A percentile compares a stretch with the other conserved stretches of the same genome.
Evolutionary conservation across 2,113 vertebrate species (phyloP).

Genomic region (Cyrtonyx montezumae): DNA sequence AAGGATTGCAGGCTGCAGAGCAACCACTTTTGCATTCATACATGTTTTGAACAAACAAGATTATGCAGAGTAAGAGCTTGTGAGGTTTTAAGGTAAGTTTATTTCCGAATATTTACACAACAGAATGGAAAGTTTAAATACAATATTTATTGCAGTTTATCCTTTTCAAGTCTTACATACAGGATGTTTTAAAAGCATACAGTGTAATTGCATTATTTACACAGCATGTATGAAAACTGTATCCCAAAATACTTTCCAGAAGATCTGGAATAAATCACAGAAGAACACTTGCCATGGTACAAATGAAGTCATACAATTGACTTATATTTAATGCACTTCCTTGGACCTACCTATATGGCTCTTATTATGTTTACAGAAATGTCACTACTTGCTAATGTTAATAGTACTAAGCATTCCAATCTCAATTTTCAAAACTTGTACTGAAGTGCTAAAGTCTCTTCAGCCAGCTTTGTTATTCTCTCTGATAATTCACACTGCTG

Average conservation of each 20-base stretch:
- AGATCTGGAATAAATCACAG: conserved; percentile 25
- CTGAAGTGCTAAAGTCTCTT: neutral
- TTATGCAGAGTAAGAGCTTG: neutral
- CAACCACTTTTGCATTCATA: conserved; percentile 55
- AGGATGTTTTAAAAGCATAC: conserved; percentile 50
- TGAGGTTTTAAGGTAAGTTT: neutral
- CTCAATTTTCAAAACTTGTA: neutral
- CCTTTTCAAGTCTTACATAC: conserved; percentile 3
- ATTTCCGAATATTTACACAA: neutral
- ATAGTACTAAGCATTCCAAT: neutral
- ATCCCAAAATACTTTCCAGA: conserved; percentile 59
- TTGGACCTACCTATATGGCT: conserved; percentile 7
- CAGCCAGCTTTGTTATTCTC: conserved; percentile 10
- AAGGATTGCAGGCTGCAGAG: conserved; percentile 65
- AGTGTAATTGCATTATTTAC: conserved; percentile 7
- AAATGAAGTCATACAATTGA: conserved; percentile 60
- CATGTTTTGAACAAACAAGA: neutral
- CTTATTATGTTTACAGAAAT: neutral
- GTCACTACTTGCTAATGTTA: neutral
- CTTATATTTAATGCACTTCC: conserved; percentile 28
- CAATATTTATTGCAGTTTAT: conserved; percentile 43
- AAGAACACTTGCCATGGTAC: conserved; percentile 27
- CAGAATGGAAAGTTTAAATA: conserved; percentile 33
- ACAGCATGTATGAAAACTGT: conserved; percentile 41
- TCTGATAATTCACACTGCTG: conserved; percentile 16